Conservation (phyloP, 2,888 invertebrate species). For the Atherix ibis region DNA sequence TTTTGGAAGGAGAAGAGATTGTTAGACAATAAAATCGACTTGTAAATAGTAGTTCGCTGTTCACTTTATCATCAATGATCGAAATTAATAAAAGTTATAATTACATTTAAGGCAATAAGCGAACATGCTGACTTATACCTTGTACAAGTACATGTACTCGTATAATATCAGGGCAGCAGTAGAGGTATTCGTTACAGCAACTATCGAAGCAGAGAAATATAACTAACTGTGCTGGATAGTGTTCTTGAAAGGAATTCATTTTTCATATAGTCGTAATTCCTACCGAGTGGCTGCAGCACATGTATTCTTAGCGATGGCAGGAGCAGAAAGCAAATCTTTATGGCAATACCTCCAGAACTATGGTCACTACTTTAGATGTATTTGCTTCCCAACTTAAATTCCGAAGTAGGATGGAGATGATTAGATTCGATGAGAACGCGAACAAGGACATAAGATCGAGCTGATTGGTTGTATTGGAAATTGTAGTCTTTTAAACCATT, state of each 20-base stretch:
- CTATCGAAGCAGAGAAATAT: constrained; percentile 6
- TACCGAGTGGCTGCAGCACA: constrained; percentile 6
- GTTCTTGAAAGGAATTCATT: constrained; percentile 11
- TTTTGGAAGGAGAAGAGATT: too few relatives aligned
- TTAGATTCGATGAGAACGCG: neutral
- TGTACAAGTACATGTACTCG: too few relatives aligned
- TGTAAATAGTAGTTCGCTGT: too few relatives aligned
- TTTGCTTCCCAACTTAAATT: neutral
- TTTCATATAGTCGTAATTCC: constrained; percentile 9
- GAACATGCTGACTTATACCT: too few relatives aligned
- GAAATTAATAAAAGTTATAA: constrained; percentile 11
- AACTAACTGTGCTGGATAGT: constrained; percentile 9
- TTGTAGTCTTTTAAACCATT: too few relatives aligned
- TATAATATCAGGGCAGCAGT: neutral
- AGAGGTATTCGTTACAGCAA: neutral
- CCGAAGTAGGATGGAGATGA: neutral
- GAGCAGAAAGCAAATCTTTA: constrained; percentile 2
- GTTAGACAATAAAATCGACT: too few relatives aligned
- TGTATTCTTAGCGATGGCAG: constrained; percentile 6
- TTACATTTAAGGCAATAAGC: constrained; percentile 11
- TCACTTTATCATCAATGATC: constrained; percentile 2
- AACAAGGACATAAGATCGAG: constrained; percentile 5
- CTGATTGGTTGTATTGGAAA: too few relatives aligned
- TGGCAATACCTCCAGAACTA: neutral
- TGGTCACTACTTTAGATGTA: too few relatives aligned